phyloP scores from a whole-genome alignment of 2,113 vertebrate genomes.

The Elaphurus davidianus region DNA sequence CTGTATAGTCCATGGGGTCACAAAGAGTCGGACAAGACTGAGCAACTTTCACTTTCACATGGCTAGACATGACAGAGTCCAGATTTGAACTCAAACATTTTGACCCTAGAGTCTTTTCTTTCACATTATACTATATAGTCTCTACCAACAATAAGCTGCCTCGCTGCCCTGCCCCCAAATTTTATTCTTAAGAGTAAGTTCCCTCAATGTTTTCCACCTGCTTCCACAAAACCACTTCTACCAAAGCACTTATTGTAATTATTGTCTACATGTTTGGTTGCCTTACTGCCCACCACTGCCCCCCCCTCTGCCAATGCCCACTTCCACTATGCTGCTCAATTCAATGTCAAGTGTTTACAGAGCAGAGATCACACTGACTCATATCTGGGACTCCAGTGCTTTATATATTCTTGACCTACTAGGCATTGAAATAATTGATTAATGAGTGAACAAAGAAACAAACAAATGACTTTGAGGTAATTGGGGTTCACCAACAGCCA shows the following conservation, averaged over 20 bases:
- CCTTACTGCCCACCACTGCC: background rate
- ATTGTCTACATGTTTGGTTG: background rate
- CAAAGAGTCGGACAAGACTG: background rate
- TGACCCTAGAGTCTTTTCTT: background rate
- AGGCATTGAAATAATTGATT: background rate
- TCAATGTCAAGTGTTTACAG: background rate
- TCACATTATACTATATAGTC: background rate
- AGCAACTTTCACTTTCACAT: background rate
- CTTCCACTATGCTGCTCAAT: background rate
- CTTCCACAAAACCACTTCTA: slow-evolving; percentile 1
- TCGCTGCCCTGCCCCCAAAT: background rate
- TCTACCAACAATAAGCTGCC: background rate
- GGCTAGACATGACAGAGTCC: background rate
- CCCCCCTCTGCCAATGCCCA: background rate
- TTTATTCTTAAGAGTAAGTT: background rate
- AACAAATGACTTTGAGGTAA: background rate
- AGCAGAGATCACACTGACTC: background rate
- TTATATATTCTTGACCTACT: background rate
- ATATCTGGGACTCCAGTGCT: background rate
- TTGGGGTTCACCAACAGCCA: background rate
- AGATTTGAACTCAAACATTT: background rate
- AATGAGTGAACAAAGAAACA: background rate
- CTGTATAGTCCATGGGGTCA: background rate
- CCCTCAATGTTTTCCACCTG: background rate
- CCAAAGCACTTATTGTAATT: background rate